phyloP scores from a whole-genome alignment of 2,888 invertebrate genomes.

The Itoplectis maculator region DNA sequence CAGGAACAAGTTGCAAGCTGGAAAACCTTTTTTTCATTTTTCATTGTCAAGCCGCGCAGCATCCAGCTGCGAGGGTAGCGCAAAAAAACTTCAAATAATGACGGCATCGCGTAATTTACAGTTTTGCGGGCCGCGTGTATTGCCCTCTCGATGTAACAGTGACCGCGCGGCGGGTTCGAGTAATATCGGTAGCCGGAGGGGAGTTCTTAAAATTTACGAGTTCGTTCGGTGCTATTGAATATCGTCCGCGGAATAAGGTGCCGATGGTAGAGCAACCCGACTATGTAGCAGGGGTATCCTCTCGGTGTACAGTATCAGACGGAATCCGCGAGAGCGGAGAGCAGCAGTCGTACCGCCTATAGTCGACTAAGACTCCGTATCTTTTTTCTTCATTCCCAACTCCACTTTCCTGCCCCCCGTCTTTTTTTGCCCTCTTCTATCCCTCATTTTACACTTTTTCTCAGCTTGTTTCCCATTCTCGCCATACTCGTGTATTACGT shows the following conservation, averaged over 20 bases:
- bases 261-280: constrained; percentile 28
- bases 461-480: constrained; percentile 54
- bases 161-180: not conserved
- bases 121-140: not conserved
- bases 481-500: constrained; percentile 43
- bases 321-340: constrained; percentile 17
- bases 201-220: constrained; percentile 24
- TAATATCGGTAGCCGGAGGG: not conserved
- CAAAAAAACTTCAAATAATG: constrained; percentile 10
- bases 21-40: not conserved
- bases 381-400: constrained; percentile 45
- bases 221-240: constrained; percentile 10
- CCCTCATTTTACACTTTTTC: constrained; percentile 16
- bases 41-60: not conserved
- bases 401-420: constrained; percentile 36
- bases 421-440: constrained; percentile 8
- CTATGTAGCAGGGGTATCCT: no score
- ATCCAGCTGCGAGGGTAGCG: not conserved
- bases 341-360: constrained; percentile 50
- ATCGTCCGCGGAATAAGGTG: constrained; percentile 21
- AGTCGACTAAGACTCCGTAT: constrained; percentile 57
- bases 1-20: not conserved
- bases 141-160: not conserved
- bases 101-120: not conserved
- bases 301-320: constrained; percentile 14